Base-by-base conservation (phyloP, 1,140 invertebrate genomes). In the Ditylenchus dipsaci region DNA sequence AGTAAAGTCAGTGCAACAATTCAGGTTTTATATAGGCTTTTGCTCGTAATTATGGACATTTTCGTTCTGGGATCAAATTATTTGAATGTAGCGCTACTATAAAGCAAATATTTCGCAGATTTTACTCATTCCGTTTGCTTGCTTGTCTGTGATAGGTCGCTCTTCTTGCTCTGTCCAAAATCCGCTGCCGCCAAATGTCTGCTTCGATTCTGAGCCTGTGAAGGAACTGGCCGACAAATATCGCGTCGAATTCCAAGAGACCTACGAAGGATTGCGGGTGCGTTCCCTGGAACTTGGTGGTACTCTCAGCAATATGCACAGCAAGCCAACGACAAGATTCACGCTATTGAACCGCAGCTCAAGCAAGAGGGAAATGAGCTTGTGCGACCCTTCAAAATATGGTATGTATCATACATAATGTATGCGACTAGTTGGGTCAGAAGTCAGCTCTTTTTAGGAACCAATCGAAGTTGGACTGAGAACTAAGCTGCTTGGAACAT, bases 401-500 rank as follows among this genome's bases (percentile, higher is more conserved):
- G n/a, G 65, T 66, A 66, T 26, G 63, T 65, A 17, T 67, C 15
- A 23, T 62, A 27, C 60, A 7, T 19, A 23, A 27, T 29, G 19
- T 26, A 3, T 0, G 0, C 33, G 9, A 0, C 7, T 62, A 5
- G n/a, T n/a, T n/a, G n/a, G n/a, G n/a, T n/a, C n/a, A n/a, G n/a
- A n/a, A n/a, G n/a, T n/a, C n/a, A n/a, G 1, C 21, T 33, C 23
- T 63, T 5, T 65, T 65, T 65, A 62, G 60, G 47, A 67, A 33
- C 65, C 67, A n/a, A 23, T 69, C 33, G 65, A 70, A 57, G 68
- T 19, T 29, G 65, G 23, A 3, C 17, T 45, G 1, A 27, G 27
- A 8, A n/a, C 64, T 23, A 71, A 69, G 67, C 27, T 68, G 17
- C 21, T 68, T 5, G 67, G 71, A 19, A 33, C 42, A n/a, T 69